Conservation (phyloP, 92 coral and sea anemone genomes). For the Paragorgia papillata region DNA sequence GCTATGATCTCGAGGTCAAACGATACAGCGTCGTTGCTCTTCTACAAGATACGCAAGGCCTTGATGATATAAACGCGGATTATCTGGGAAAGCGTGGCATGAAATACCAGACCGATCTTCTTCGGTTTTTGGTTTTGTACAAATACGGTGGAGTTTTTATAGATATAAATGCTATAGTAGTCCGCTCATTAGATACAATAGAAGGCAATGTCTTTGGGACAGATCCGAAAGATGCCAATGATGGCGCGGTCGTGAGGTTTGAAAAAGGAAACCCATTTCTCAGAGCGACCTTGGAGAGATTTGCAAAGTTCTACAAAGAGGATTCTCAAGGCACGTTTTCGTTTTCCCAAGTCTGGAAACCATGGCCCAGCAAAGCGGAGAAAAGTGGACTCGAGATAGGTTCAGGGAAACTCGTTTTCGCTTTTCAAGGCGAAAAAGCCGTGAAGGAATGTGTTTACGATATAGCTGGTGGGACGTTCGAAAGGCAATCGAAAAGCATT, state of each 20-base stretch:
- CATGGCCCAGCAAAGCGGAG: neutral
- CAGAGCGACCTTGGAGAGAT: neutral
- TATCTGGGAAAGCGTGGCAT: too few species aligned
- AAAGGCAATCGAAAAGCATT: constrained; percentile 15
- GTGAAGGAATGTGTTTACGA: constrained; percentile 16
- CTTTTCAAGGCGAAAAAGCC: neutral
- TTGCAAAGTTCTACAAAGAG: constrained; percentile 8
- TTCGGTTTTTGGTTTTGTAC: constrained; percentile 19
- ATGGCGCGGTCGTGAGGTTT: constrained; percentile 32
- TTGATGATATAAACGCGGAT: too few species aligned
- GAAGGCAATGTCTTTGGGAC: constrained; percentile 13
- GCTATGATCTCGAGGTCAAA: constrained; percentile 39
- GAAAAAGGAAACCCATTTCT: constrained; percentile 19
- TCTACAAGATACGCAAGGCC: too few species aligned
- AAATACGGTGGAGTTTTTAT: constrained; percentile 41
- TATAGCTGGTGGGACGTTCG: constrained; percentile 17
- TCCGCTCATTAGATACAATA: constrained; percentile 13
- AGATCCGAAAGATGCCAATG: neutral
- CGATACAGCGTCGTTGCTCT: too few species aligned
- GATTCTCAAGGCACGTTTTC: constrained; percentile 18
- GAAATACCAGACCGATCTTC: constrained; percentile 33
- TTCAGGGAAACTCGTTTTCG: constrained; percentile 6
- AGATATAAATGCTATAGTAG: constrained; percentile 28
- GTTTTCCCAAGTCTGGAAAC: constrained; percentile 8
- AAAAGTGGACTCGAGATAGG: neutral